A percentile compares a stretch with the other conserved stretches of the same genome.
Conservation (phyloP, 2,113 vertebrate genomes). For the Gadus chalcogrammus region DNA sequence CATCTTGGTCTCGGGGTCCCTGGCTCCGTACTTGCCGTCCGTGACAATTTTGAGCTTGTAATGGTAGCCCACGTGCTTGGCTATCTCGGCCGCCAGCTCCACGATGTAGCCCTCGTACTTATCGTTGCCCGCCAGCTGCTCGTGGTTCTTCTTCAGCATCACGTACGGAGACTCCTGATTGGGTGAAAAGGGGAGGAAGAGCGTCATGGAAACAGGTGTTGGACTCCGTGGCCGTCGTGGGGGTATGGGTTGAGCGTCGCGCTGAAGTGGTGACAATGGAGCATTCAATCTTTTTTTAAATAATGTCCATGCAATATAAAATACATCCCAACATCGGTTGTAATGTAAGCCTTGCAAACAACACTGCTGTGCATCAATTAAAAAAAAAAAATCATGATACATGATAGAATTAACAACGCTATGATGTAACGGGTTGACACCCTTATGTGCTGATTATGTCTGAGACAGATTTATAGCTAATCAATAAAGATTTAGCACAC, state of each 20-base stretch:
- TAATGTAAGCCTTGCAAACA: no score
- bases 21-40: constrained; percentile 93
- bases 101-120: constrained; percentile 97
- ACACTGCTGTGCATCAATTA: no score
- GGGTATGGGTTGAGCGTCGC: no score
- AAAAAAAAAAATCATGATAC: background rate
- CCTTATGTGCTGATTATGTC: constrained; percentile 29
- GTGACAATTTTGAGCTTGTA: constrained; percentile 93
- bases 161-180: constrained; percentile 94
- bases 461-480: constrained; percentile 24
- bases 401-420: background rate
- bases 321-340: no score
- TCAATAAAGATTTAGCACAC: constrained; percentile 27
- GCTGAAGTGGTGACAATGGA: no score
- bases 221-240: no score
- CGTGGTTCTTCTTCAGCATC: constrained; percentile 97
- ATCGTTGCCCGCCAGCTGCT: constrained; percentile 88
- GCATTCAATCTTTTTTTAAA: no score
- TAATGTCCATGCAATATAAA: no score
- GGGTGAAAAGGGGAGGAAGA: constrained; percentile 3
- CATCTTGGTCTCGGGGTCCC: constrained; percentile 89
- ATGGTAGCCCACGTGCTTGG: constrained; percentile 94
- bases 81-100: constrained; percentile 94
- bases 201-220: background rate
- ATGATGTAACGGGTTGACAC: constrained; percentile 3